Percentiles rank a stretch among this genome's conserved stretches.
Evolutionary conservation across 1,140 invertebrate genomes (phyloP).

Genomic region (Euura lappo): DNA sequence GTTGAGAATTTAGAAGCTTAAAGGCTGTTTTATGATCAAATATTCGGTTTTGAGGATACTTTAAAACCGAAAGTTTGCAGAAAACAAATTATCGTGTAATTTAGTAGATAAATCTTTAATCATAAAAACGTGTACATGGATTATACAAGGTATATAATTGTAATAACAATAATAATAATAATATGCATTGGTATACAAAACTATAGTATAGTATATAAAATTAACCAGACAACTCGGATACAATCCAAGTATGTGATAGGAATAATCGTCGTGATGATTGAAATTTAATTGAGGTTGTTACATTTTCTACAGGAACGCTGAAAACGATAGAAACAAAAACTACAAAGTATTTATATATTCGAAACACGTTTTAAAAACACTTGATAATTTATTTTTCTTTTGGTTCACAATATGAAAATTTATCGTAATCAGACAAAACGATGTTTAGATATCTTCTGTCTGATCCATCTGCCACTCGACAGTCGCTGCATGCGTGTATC

Average conservation of each 20-base stretch:
- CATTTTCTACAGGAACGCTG: conserved; percentile 43
- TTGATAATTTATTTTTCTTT: too few species aligned
- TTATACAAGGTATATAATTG: conserved; percentile 9
- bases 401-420: too few species aligned
- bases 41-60: neutral
- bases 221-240: neutral
- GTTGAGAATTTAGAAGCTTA: too few species aligned
- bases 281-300: conserved; percentile 32
- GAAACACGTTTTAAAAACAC: too few species aligned
- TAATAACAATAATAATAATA: conserved; percentile 13
- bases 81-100: neutral
- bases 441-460: conserved; percentile 1
- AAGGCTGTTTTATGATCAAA: too few species aligned
- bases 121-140: neutral
- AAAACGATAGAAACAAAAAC: conserved; percentile 32
- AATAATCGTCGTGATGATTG: conserved; percentile 9
- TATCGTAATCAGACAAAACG: neutral
- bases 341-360: conserved; percentile 18
- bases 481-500: neutral
- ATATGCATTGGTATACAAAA: conserved; percentile 14
- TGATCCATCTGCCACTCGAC: neutral
- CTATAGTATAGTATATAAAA: conserved; percentile 23
- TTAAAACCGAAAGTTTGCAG: neutral
- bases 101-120: neutral
- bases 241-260: neutral